Conservation (phyloP, 2,888 invertebrate genomes). For the Clistopyga incitator region DNA sequence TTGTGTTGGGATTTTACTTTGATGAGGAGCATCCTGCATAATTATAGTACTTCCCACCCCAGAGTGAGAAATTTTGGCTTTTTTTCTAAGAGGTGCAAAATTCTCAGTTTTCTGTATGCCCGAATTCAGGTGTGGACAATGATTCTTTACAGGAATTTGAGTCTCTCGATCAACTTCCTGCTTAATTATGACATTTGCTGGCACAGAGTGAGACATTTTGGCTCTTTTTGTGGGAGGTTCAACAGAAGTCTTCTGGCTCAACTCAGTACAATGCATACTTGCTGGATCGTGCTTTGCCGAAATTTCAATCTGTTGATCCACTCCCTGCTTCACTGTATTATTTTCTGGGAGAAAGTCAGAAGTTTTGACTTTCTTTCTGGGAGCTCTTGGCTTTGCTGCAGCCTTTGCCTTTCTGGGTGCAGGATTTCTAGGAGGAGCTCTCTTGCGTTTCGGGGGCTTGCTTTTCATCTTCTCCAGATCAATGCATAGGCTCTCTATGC, state of each 20-base stretch:
- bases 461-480: slow-evolving; percentile 20
- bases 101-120: background rate
- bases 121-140: background rate
- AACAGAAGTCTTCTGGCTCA: background rate
- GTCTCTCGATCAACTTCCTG: background rate
- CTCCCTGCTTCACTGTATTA: background rate
- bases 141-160: background rate
- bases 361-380: background rate
- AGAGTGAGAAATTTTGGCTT: background rate
- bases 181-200: background rate
- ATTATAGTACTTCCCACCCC: background rate
- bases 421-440: background rate
- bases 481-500: slow-evolving; percentile 8
- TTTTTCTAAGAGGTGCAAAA: background rate
- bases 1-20: background rate
- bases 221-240: background rate
- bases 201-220: background rate
- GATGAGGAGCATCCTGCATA: background rate
- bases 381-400: background rate
- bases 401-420: background rate
- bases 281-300: background rate
- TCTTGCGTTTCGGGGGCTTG: background rate
- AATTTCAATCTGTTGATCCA: background rate
- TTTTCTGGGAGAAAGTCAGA: background rate
- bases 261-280: background rate